Evolutionary conservation across 2,113 vertebrate genomes (phyloP), one percentile per base, ranked within the genome.

Genomic region (Oxygymnocypris stewartii): DNA sequence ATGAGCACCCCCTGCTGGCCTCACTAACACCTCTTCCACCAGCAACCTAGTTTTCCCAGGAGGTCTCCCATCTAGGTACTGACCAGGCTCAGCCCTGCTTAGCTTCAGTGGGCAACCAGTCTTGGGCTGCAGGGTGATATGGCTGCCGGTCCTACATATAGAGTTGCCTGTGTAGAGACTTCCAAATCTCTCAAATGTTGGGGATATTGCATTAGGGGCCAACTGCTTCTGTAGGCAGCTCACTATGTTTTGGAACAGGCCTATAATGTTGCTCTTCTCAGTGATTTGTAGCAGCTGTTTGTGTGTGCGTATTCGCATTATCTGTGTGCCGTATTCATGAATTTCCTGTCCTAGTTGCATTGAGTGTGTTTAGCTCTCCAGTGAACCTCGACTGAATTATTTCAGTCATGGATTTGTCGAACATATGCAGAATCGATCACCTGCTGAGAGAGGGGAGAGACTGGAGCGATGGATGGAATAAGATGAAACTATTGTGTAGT

Each of bases 271-370:
- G 61, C 16, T 65, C 59, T 51, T 71, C 81, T 69, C 42, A 13
- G 42, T 71, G 42, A 82, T 82, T 51, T 82, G 20, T 16, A 37
- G 61, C 79, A 82, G 79, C 42, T 82, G 79, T 82, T 8, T 65
- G 59, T 65, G 49, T 79, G 79, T 47, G 35, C 1, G n/a, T 44
- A 13, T 12, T 25, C 6, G 6, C 23, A 25, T 75, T 69, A 69
- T 82, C 80, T 69, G 44, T 20, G 25, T 49, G 59, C n/a, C 25
- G 9, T 35, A 82, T 82, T 82, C 44, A 71, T 54, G 44, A 71
- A 71, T 51, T 51, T 71, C 18, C 44, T 82, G 81, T 71, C 63
- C 44, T 71, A 82, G 63, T 82, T 82, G 44, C 61, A 82, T 20
- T 31, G 28, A 82, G 42, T 11, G 2, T 44, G 37, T 81, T 63